phyloP scores from a whole-genome alignment of 2,113 vertebrate genomes.

The Nycticebus coucang region DNA sequence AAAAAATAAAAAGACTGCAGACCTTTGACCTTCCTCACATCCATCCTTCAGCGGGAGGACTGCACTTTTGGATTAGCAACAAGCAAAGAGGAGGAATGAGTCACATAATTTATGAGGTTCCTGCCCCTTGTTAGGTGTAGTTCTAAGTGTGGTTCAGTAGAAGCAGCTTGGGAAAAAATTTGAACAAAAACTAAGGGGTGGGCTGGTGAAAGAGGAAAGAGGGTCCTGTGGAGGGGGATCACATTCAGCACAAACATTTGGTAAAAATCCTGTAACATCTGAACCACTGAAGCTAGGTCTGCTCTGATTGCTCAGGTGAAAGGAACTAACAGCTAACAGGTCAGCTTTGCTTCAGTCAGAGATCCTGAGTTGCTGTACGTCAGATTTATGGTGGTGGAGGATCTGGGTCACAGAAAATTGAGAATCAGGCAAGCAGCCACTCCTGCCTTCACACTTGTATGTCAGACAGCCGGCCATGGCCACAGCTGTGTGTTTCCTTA shows the following conservation, averaged over 20 bases:
- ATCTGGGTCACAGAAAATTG: background rate
- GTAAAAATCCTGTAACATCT: background rate
- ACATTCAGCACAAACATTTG: background rate
- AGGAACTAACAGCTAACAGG: background rate
- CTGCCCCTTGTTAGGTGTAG: background rate
- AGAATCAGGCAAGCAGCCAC: background rate
- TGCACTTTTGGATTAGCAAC: background rate
- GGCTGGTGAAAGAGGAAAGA: background rate
- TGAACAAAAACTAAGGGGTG: background rate
- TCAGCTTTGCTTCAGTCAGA: background rate
- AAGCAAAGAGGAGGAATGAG: background rate
- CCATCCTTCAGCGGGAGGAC: background rate
- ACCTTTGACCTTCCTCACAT: background rate
- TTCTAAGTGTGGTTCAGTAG: background rate
- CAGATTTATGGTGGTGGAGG: background rate
- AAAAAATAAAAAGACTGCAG: too few species aligned
- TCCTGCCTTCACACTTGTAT: background rate
- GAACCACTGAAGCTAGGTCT: too few species aligned
- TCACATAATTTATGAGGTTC: background rate
- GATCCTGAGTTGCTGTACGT: background rate
- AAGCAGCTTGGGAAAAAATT: background rate
- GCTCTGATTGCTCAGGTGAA: background rate
- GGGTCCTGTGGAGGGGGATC: background rate
- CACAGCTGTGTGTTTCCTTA: background rate
- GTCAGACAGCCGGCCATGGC: background rate